Percentiles rank a stretch among this genome's conserved stretches.
Evolutionary conservation across 2,797 vertebrate genomes (phyloP).

Genomic region (Caiman crocodilus): DNA sequence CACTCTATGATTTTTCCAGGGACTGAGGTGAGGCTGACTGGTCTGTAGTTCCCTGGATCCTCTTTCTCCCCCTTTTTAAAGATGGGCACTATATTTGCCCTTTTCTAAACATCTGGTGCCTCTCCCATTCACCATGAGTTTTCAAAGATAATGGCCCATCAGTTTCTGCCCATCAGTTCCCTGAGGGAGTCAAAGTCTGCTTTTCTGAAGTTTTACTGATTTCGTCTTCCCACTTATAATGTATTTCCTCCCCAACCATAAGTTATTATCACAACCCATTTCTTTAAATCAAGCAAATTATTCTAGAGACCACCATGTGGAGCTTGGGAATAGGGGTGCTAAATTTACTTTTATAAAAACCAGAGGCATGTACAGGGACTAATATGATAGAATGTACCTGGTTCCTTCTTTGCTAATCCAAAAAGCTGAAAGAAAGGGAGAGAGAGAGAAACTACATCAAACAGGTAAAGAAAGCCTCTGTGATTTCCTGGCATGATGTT

Average conservation of each 20-base stretch:
- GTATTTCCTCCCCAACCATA: fast-evolving
- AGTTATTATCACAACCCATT: not conserved
- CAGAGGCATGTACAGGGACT: not conserved
- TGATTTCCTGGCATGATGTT: not conserved
- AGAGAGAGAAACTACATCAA: not conserved
- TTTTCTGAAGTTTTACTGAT: not conserved
- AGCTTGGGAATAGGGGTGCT: not conserved
- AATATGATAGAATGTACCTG: not conserved
- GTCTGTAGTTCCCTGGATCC: too few species aligned
- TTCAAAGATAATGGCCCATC: too few species aligned
- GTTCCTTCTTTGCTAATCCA: not conserved
- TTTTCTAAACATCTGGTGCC: too few species aligned
- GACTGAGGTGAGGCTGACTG: too few species aligned
- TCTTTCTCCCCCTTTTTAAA: too few species aligned
- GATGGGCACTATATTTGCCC: too few species aligned
- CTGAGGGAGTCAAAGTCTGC: too few species aligned
- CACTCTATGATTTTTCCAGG: too few species aligned
- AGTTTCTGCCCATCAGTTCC: too few species aligned
- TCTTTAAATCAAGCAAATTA: not conserved
- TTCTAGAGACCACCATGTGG: fast-evolving
- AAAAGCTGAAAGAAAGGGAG: not conserved
- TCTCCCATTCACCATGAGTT: too few species aligned
- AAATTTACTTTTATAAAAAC: not conserved
- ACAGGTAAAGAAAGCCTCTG: not conserved
- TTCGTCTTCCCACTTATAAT: not conserved